A percentile compares a stretch with the other conserved stretches of the same genome.
phyloP scores from a whole-genome alignment of 1,140 invertebrate genomes.

The Drosophila kepulauana region DNA sequence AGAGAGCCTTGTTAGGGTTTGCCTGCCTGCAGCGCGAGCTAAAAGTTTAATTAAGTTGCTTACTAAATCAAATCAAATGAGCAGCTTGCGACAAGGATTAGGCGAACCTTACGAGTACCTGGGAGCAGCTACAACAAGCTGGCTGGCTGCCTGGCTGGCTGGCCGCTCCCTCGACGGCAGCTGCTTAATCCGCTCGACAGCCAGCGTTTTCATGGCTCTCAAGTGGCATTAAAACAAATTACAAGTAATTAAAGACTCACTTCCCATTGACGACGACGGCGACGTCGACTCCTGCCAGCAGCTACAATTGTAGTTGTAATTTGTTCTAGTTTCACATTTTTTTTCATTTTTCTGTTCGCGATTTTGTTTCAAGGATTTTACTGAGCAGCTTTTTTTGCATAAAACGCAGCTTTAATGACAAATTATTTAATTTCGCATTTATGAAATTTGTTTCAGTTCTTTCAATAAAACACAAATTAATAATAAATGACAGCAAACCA shows the following conservation, averaged over 20 bases:
- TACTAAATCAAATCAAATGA: slow-evolving; percentile 79
- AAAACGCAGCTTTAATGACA: background rate
- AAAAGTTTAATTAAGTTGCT: slow-evolving; percentile 77
- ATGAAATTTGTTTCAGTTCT: background rate
- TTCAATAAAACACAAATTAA: background rate
- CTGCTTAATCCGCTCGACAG: slow-evolving; percentile 53
- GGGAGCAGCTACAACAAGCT: slow-evolving; percentile 12
- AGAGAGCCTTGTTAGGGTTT: background rate
- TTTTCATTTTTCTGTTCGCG: slow-evolving; percentile 2
- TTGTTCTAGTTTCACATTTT: background rate
- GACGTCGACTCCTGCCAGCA: background rate
- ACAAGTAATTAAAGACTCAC: slow-evolving; percentile 78
- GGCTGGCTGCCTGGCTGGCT: background rate
- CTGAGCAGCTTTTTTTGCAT: too few species aligned
- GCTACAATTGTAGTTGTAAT: slow-evolving; percentile 23
- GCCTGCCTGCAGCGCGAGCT: slow-evolving; percentile 37
- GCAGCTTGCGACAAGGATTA: slow-evolving; percentile 58
- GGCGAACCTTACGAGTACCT: slow-evolving; percentile 13
- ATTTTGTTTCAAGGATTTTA: slow-evolving; percentile 5
- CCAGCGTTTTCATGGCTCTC: slow-evolving; percentile 48
- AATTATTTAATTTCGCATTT: slow-evolving; percentile 1
- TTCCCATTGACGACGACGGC: slow-evolving; percentile 59
- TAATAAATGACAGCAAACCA: background rate
- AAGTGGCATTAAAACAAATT: slow-evolving; percentile 82
- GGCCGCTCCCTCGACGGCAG: slow-evolving; percentile 22